Evolutionary conservation across 2,888 invertebrate genomes (phyloP).

Genomic region (Eupithecia subfuscata): DNA sequence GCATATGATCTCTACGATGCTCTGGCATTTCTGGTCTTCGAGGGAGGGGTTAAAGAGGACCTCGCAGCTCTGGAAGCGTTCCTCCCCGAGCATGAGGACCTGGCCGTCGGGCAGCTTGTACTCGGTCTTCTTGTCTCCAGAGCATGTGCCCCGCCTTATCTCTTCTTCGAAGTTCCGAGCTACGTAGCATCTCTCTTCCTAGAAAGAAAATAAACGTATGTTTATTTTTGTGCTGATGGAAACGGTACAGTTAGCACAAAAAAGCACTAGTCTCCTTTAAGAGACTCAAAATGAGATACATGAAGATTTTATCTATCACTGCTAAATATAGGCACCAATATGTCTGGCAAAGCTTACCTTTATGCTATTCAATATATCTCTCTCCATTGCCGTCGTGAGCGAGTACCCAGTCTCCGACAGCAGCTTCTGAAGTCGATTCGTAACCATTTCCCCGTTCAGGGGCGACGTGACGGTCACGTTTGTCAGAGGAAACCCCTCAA

Average conservation of each 20-base stretch:
- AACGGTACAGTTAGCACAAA: not conserved
- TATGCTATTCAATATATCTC: slow-evolving; percentile 95
- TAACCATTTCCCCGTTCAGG: slow-evolving; percentile 92
- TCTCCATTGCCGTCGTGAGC: slow-evolving; percentile 94
- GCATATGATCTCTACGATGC: slow-evolving; percentile 85
- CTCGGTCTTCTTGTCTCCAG: slow-evolving; percentile 89
- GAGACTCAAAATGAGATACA: not conserved
- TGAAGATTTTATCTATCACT: not conserved
- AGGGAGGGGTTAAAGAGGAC: slow-evolving; percentile 93
- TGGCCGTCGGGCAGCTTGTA: slow-evolving; percentile 95
- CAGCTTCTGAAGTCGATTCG: slow-evolving; percentile 92
- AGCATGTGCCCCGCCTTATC: slow-evolving; percentile 71
- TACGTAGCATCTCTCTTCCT: slow-evolving; percentile 67
- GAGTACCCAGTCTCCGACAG: slow-evolving; percentile 92
- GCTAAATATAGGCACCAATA: not conserved
- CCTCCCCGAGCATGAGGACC: slow-evolving; percentile 89
- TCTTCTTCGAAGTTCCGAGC: slow-evolving; percentile 58
- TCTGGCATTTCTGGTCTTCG: slow-evolving; percentile 89
- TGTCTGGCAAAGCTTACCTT: slow-evolving; percentile 80
- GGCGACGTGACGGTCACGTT: slow-evolving; percentile 93
- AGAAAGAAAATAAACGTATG: slow-evolving; percentile 34
- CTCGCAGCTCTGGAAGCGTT: slow-evolving; percentile 93
- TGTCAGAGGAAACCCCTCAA: slow-evolving; percentile 89
- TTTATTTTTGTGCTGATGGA: not conserved
- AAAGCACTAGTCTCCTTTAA: not conserved